A percentile compares a stretch with the other conserved stretches of the same genome.
These are phyloP conservation scores for Leucozona laternaria DNA, from an alignment of 2,888 invertebrate genomes.

Conservation along the genomic window DNA sequence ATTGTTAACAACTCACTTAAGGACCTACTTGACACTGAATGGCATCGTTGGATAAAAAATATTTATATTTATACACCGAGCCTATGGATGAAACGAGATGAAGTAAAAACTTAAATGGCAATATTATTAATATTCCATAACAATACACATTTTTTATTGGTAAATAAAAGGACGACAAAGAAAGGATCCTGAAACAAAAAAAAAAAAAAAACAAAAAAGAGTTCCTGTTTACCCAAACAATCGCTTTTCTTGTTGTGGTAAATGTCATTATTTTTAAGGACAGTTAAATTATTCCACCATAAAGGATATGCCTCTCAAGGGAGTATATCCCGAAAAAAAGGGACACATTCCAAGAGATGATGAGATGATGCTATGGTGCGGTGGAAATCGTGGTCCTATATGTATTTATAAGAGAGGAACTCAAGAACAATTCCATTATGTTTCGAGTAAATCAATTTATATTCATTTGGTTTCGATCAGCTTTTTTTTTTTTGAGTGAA, in stretches of 20 bases:
- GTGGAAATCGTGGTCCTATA: conserved; percentile 15
- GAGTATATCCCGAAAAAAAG: conserved; percentile 11
- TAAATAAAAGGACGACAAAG: conserved; percentile 20
- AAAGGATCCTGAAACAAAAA: conserved; percentile 22
- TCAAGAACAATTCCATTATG: conserved; percentile 70
- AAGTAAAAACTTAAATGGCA: conserved; percentile 68
- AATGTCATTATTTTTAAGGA: conserved; percentile 71
- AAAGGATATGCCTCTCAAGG: conserved; percentile 52
- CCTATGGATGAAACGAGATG: conserved; percentile 51
- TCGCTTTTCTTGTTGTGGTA: conserved; percentile 55
- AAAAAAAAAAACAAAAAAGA: conserved; percentile 4
- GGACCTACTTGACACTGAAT: conserved; percentile 66
- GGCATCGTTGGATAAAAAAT: conserved; percentile 56
- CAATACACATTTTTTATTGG: conserved; percentile 54
- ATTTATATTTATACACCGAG: background rate
- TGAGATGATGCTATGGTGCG: background rate
- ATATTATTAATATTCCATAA: conserved; percentile 62
- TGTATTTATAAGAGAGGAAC: conserved; percentile 23
- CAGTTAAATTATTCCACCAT: conserved; percentile 50
- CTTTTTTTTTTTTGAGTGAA: conserved; percentile 41
- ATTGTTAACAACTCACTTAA: conserved; percentile 74
- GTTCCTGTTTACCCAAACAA: conserved; percentile 67
- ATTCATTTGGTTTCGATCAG: conserved; percentile 73
- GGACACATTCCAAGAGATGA: conserved; percentile 7
- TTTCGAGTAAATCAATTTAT: conserved; percentile 72